Evolutionary conservation across 2,888 invertebrate species (phyloP), one percentile per base, ranked within the genome.

Genomic region (Amphipyra berbera): DNA sequence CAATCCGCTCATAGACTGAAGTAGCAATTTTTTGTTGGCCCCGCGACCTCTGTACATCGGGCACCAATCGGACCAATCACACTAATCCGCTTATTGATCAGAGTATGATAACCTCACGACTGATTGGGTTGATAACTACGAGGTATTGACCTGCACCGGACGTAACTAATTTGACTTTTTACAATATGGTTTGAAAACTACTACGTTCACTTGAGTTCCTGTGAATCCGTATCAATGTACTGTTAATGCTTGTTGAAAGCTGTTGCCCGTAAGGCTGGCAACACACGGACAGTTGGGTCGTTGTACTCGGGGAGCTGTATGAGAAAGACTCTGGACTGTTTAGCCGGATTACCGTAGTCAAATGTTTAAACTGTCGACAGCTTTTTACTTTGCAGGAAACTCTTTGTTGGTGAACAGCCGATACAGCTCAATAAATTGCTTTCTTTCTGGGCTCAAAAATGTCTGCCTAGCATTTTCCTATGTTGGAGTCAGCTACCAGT

Each of bases 71-170:
- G 27, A 15, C 33, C 30, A 58, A 53, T 55, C 13, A 33, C 15
- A 35, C 9, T 10, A 27, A 48, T 54, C 37, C 30, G 21, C 10
- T n/a, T 48, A 65, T 65, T 45, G 46, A 64, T 70, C 45, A 45
- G 30, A 15, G 56, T 69, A 33, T 63, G 60, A 56, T 73, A 63
- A 61, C 47, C 56, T 58, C 42, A 37, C 46, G 46, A 68, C 21
- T 41, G 69, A 68, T 61, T 55, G 10, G 14, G 42, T 45, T 48
- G 55, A 70, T 62, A 69, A 62, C 13, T 42, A 53, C 45, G 45
- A 67, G 61, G 47, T 67, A 41, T 58, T 76, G 79, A 79, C 79
- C 76, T 48, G 57, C 54, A 35, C 54, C 70, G 70, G 70, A 71
- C 52, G 68, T 14, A 62, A 55, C 61, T 21, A 53, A 67, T 76